phyloP scores from a whole-genome alignment of 1,140 invertebrate genomes.

The Dreissena rostriformis region DNA sequence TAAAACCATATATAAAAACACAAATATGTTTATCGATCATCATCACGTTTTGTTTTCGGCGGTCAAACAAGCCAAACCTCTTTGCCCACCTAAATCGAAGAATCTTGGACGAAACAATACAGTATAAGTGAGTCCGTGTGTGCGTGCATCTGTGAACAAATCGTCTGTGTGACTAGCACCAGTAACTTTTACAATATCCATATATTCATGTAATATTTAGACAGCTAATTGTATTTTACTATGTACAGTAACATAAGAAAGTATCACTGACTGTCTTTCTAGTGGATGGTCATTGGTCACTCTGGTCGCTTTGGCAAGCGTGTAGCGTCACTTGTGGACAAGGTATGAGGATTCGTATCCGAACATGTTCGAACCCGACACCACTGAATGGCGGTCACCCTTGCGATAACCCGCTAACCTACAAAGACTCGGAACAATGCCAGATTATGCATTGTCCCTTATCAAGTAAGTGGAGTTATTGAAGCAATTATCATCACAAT shows the following conservation, averaged over 20 bases:
- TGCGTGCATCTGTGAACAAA: neutral
- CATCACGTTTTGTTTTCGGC: too few species aligned
- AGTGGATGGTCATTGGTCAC: constrained; percentile 68
- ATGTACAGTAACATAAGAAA: neutral
- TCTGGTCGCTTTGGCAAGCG: constrained; percentile 62
- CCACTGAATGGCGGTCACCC: constrained; percentile 68
- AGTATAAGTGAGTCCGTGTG: neutral
- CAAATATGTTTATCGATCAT: too few species aligned
- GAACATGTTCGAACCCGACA: constrained; percentile 64
- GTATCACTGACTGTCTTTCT: neutral
- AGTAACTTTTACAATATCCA: neutral
- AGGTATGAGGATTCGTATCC: constrained; percentile 52
- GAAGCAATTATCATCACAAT: too few species aligned
- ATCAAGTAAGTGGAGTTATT: too few species aligned
- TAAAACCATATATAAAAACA: too few species aligned
- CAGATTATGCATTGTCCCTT: too few species aligned
- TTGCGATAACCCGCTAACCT: constrained; percentile 58
- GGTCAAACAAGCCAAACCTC: too few species aligned
- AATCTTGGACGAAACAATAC: too few species aligned
- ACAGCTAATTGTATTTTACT: neutral
- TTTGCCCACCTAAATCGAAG: too few species aligned
- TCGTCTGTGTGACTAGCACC: neutral
- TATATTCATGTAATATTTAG: neutral
- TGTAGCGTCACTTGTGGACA: constrained; percentile 61
- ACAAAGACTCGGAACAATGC: too few species aligned